Base-by-base conservation (phyloP, 2,888 invertebrate genomes). In the Diaperis boleti region DNA sequence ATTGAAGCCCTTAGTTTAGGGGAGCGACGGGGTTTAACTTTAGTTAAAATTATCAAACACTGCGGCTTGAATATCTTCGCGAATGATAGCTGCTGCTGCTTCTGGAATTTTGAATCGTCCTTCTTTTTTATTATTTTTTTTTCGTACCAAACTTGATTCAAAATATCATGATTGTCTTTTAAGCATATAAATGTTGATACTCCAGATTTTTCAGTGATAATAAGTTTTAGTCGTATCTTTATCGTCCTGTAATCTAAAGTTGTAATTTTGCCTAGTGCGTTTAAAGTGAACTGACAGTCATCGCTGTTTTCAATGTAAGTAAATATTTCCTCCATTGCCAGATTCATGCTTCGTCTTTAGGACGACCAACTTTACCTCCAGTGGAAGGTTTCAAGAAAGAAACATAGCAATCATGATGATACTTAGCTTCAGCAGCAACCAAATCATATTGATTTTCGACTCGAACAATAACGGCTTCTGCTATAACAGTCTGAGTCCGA, bases 261-360 rank as follows among this genome's bases (percentile, higher is more conserved):
- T 54, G 62, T 52, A 69, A 42, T 66, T 70, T 69, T 59, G 63
- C 70, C 50, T 44, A 70, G 62, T 69, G 69, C 69, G 62, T 72
- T 63, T 39, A 69, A 65, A 29, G 66, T 57, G 47, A 70, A 70
- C 59, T 71, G 72, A n/a, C 69, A 71, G 49, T 69, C 67, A 66
- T 68, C 70, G 71, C 74, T 72, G 73, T 72, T 77, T 76, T 79
- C 75, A 59, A 79, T 78, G 69, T 66, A 70, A 26, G 64, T 44
- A 64, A 75, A 76, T 70, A 75, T 75, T 74, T 78, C 74, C 59
- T 78, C 72, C 75, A 79, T 76, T 60, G 73, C 76, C 45, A 63
- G 35, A 67, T 74, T 72, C 45, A 55, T 69, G 64, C 69, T 20
- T 62, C n/a, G n/a, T 74, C 73, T 76, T 75, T 22, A 69, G 75